Conservation (phyloP, 2,797 vertebrate genomes). For the Triplophysa bombifrons region DNA sequence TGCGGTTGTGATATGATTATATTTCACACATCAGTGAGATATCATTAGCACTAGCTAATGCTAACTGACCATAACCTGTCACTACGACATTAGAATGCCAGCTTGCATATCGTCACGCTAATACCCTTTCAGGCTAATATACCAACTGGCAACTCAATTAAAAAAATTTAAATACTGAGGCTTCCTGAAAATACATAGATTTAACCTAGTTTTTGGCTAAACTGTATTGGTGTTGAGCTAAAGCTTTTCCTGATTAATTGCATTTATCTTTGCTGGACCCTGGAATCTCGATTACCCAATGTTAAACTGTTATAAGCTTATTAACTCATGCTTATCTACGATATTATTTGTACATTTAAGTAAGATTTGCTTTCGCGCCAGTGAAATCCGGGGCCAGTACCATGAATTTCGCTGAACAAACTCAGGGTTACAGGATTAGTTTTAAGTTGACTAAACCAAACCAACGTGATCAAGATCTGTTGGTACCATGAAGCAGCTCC, state of each 20-base stretch:
- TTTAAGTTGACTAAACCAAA: no score
- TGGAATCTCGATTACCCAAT: not conserved
- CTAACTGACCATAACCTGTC: slow-evolving; percentile 45
- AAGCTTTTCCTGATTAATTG: slow-evolving; percentile 18
- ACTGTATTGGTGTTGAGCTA: slow-evolving; percentile 7
- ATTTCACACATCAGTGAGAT: slow-evolving; percentile 40
- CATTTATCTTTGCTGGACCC: slow-evolving; percentile 11
- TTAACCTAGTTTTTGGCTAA: slow-evolving; percentile 13
- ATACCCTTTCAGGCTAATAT: slow-evolving; percentile 39
- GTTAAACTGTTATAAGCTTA: not conserved
- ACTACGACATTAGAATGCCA: slow-evolving; percentile 47
- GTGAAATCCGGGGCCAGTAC: no score
- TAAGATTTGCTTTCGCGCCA: no score
- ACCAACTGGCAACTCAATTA: slow-evolving; percentile 10
- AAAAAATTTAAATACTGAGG: slow-evolving; percentile 9
- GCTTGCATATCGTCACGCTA: slow-evolving; percentile 49
- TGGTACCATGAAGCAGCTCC: no score
- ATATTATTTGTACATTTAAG: no score
- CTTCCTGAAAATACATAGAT: slow-evolving; percentile 1
- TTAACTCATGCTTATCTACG: not conserved
- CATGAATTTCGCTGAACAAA: no score
- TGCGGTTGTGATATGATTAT: slow-evolving; percentile 36
- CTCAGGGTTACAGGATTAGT: no score
- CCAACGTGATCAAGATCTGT: no score
- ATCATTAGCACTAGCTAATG: slow-evolving; percentile 45